Conservation (phyloP, 2,888 invertebrate genomes). For the Sabellastarte sp. region DNA sequence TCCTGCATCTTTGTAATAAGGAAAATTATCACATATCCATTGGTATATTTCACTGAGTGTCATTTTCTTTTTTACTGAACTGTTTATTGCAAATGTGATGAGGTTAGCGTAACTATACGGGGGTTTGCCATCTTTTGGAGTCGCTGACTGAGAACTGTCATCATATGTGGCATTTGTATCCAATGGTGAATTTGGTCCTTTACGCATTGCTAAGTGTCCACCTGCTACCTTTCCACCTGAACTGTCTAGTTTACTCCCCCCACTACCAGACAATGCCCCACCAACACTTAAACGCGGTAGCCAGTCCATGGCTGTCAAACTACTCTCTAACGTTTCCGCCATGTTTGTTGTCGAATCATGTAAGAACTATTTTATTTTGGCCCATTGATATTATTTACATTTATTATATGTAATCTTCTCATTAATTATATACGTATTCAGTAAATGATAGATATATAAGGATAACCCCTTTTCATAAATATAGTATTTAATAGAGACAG, state of each 20-base stretch:
- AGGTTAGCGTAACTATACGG: conserved; percentile 71
- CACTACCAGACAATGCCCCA: conserved; percentile 39
- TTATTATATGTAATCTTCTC: too few relatives aligned
- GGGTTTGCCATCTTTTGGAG: conserved; percentile 59
- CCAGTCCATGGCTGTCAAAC: conserved; percentile 64
- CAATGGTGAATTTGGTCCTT: conserved; percentile 48
- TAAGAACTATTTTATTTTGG: too few relatives aligned
- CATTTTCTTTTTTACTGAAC: conserved; percentile 71
- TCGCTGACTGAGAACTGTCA: conserved; percentile 23
- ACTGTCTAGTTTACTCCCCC: not conserved
- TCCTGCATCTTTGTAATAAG: conserved; percentile 71
- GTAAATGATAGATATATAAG: too few relatives aligned
- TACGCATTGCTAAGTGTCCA: conserved; percentile 44
- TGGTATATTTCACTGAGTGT: conserved; percentile 74
- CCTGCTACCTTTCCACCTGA: conserved; percentile 22
- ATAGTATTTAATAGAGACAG: too few relatives aligned
- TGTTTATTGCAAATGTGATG: conserved; percentile 70
- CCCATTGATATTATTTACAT: too few relatives aligned
- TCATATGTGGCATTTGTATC: conserved; percentile 48
- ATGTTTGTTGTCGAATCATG: conserved; percentile 35
- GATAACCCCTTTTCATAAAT: too few relatives aligned
- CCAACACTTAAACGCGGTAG: conserved; percentile 60
- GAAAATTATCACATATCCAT: conserved; percentile 73
- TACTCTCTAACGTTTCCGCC: conserved; percentile 61
- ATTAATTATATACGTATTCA: too few relatives aligned